Conservation (phyloP, 2,797 vertebrate genomes). For the Leuciscus waleckii region DNA sequence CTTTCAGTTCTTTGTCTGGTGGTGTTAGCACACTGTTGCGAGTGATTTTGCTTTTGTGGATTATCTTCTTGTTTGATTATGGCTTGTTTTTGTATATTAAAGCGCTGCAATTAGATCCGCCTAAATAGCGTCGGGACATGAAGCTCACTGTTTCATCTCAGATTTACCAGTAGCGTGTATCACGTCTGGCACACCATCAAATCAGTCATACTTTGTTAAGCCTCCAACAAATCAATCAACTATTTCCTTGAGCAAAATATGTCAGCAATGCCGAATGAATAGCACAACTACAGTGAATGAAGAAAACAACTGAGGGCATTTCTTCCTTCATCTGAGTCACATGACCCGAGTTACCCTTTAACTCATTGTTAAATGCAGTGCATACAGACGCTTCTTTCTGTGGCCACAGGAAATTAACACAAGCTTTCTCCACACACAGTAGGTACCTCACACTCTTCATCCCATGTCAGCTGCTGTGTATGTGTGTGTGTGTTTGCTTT, state of each 20-base stretch:
- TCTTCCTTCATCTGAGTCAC: constrained; percentile 52
- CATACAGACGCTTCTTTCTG: constrained; percentile 45
- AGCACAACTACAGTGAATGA: not conserved
- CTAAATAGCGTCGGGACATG: not conserved
- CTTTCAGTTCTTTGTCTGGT: not conserved
- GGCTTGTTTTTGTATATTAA: not conserved
- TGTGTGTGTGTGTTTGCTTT: constrained; percentile 58
- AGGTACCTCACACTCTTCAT: constrained; percentile 51
- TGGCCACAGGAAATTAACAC: constrained; percentile 62
- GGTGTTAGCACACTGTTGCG: not conserved
- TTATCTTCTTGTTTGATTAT: too few relatives aligned
- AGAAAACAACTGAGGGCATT: constrained; percentile 33
- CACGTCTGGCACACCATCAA: not conserved
- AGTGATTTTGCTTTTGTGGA: not conserved
- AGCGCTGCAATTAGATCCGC: not conserved
- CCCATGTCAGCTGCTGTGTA: constrained; percentile 47
- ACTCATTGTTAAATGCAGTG: constrained; percentile 45
- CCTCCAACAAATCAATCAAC: constrained; percentile 37
- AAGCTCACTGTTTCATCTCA: constrained; percentile 2
- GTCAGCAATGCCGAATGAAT: constrained; percentile 17
- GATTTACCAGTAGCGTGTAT: constrained; percentile 14
- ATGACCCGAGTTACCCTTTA: constrained; percentile 44
- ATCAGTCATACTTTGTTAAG: constrained; percentile 27
- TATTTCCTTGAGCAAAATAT: constrained; percentile 18
- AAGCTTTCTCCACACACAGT: constrained; percentile 48